A percentile compares a stretch with the other conserved stretches of the same genome.
Conservation (phyloP, 2,113 vertebrate genomes). For the Nycticebus coucang region DNA sequence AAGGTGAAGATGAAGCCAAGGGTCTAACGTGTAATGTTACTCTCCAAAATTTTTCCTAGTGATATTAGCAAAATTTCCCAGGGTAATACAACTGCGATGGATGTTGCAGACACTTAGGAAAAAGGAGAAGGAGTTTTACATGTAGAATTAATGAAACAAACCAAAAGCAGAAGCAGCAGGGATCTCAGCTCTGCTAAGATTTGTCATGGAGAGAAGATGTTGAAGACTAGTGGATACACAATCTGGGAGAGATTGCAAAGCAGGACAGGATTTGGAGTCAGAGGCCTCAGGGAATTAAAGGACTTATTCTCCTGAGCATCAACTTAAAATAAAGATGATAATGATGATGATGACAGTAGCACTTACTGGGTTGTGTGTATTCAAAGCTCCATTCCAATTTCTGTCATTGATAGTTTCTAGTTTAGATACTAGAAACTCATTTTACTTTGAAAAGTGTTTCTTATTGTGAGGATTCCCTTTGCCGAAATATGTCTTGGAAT, state of each 20-base stretch:
- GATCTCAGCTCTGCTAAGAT: background rate
- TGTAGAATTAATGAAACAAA: background rate
- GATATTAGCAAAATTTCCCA: background rate
- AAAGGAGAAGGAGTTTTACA: background rate
- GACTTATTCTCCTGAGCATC: background rate
- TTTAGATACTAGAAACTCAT: conserved; percentile 19
- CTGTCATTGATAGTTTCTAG: background rate
- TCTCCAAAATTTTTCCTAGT: background rate
- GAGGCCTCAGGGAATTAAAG: background rate
- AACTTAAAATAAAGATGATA: background rate
- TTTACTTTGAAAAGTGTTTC: background rate
- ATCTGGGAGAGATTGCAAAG: background rate
- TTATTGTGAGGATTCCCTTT: background rate
- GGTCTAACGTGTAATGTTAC: background rate
- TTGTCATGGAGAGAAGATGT: background rate
- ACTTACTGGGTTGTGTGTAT: background rate
- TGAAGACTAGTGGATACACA: background rate
- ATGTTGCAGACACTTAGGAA: background rate
- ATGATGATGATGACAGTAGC: background rate
- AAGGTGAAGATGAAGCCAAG: background rate
- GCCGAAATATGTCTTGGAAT: background rate
- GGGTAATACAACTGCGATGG: background rate
- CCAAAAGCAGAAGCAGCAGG: background rate
- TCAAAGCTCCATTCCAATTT: background rate
- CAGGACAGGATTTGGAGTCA: background rate